A percentile compares a stretch with the other conserved stretches of the same genome.
phyloP scores from a whole-genome alignment of 2,113 vertebrate genomes.

The Emydura subglobosa region DNA sequence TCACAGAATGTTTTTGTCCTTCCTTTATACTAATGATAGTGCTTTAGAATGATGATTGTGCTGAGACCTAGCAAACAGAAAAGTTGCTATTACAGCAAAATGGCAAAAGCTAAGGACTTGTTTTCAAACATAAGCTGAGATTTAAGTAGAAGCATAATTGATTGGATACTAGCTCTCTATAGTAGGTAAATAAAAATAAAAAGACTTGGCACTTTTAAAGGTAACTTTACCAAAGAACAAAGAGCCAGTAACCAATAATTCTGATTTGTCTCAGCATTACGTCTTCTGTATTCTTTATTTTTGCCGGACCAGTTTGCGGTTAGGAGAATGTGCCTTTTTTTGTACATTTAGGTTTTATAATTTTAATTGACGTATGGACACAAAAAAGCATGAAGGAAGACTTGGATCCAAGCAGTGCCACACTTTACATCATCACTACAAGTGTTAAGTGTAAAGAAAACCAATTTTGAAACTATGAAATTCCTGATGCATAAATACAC shows the following conservation, averaged over 20 bases:
- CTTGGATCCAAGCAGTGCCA: conserved; percentile 94
- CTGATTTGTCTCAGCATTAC: conserved; percentile 87
- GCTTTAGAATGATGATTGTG: conserved; percentile 88
- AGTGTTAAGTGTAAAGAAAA: conserved; percentile 87
- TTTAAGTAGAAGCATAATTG: conserved; percentile 78
- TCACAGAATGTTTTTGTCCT: conserved; percentile 85
- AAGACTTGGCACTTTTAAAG: conserved; percentile 94
- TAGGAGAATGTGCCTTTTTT: conserved; percentile 98
- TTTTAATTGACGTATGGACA: conserved; percentile 89
- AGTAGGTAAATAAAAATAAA: conserved; percentile 87
- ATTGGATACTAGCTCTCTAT: conserved; percentile 90
- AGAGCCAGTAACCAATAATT: conserved; percentile 89
- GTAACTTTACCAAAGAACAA: conserved; percentile 97
- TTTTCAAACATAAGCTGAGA: conserved; percentile 84
- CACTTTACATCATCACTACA: conserved; percentile 89
- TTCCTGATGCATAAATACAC: conserved; percentile 86
- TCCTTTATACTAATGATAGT: conserved; percentile 87
- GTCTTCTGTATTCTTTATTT: conserved; percentile 88
- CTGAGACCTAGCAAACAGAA: conserved; percentile 84
- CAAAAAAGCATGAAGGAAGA: conserved; percentile 90
- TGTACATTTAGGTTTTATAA: conserved; percentile 92
- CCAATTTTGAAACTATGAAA: conserved; percentile 89
- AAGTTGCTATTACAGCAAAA: conserved; percentile 83
- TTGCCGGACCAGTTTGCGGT: conserved; percentile 91
- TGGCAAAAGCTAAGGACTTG: conserved; percentile 84